A percentile compares a stretch with the other conserved stretches of the same genome.
These are phyloP conservation scores for Acrossocheilus fasciatus DNA, from an alignment of 2,797 vertebrate genomes.

Conservation along the genomic window DNA sequence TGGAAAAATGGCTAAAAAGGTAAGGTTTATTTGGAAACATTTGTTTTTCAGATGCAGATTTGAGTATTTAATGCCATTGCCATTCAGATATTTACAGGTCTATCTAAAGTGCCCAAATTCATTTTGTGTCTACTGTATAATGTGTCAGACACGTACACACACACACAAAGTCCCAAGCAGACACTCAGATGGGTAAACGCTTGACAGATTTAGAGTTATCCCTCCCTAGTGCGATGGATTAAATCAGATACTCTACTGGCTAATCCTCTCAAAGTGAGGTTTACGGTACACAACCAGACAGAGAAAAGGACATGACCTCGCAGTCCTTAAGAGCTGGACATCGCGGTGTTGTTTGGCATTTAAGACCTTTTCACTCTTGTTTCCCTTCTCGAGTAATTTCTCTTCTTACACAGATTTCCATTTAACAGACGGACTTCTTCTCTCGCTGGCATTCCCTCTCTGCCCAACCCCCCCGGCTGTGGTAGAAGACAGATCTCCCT, in stretches of 20 bases:
- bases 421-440: constrained; percentile 3
- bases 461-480: constrained; percentile 32
- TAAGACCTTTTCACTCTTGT: constrained; percentile 32
- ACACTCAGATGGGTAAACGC: constrained; percentile 58
- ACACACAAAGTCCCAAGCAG: constrained; percentile 39
- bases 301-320: constrained; percentile 69
- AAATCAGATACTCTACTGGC: constrained; percentile 72
- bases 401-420: constrained; percentile 45
- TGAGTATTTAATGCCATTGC: neutral
- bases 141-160: constrained; percentile 1
- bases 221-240: constrained; percentile 69
- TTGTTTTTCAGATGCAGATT: neutral
- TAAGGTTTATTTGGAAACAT: neutral
- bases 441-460: constrained; percentile 26
- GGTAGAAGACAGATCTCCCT: constrained; percentile 49
- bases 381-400: constrained; percentile 42
- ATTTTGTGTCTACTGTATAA: neutral
- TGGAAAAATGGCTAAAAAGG: neutral
- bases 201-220: constrained; percentile 65
- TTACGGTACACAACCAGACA: constrained; percentile 71
- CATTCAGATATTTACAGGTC: neutral
- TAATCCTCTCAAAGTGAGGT: constrained; percentile 73
- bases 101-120: neutral
- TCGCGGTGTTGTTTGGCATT: constrained; percentile 27
- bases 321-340: constrained; percentile 30